Evolutionary conservation across 2,888 invertebrate species (phyloP).

Genomic region (Sipha maydis): DNA sequence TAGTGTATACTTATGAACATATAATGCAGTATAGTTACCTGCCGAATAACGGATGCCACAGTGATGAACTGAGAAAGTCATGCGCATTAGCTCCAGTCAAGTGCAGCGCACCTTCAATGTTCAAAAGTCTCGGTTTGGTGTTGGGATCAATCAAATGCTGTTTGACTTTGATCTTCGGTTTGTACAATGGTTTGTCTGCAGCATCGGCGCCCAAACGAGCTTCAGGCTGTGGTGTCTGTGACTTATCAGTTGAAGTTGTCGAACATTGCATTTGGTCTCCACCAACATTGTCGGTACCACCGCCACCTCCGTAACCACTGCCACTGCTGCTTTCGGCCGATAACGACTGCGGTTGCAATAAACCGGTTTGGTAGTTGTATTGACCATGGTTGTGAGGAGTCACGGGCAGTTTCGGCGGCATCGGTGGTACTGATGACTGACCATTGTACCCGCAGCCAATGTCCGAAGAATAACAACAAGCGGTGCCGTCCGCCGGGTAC

Average conservation of each 20-base stretch:
- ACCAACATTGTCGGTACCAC: neutral
- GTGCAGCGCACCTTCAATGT: constrained; percentile 70
- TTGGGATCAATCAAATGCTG: constrained; percentile 69
- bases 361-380: constrained; percentile 3
- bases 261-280: neutral
- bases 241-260: neutral
- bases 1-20: neutral
- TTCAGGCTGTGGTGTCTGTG: neutral
- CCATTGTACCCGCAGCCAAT: neutral
- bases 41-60: constrained; percentile 88
- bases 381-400: constrained; percentile 1
- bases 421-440: neutral
- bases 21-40: constrained; percentile 73
- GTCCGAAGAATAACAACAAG: constrained; percentile 9
- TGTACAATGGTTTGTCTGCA: neutral
- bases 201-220: neutral
- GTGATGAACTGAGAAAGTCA: constrained; percentile 71
- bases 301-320: neutral
- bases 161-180: constrained; percentile 69
- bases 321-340: neutral
- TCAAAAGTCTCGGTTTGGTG: constrained; percentile 67
- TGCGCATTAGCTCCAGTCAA: constrained; percentile 74
- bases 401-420: constrained; percentile 63
- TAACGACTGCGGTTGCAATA: neutral
- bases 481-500: neutral